These are phyloP conservation scores for Lepidonotus clava DNA, from an alignment of 2,888 invertebrate species.

Conservation along the genomic window DNA sequence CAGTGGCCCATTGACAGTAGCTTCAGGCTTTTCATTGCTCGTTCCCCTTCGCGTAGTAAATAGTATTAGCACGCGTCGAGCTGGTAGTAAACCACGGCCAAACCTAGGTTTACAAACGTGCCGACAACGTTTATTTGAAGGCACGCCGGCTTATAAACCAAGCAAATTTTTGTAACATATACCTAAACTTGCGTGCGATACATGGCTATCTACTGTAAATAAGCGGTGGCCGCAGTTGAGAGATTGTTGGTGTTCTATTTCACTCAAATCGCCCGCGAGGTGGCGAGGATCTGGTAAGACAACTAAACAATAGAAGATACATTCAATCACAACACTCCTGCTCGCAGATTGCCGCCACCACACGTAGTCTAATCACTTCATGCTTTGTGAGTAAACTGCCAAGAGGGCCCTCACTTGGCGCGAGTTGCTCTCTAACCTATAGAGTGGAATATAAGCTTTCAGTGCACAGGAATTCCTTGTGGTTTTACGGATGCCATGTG, in stretches of 20 bases:
- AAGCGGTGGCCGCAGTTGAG: slow-evolving; percentile 5
- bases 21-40: background rate
- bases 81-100: slow-evolving; percentile 9
- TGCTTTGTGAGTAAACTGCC: slow-evolving; percentile 37
- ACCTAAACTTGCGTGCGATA: slow-evolving; percentile 21
- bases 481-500: no score
- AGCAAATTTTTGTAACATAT: slow-evolving; percentile 40
- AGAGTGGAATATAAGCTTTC: no score
- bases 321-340: background rate
- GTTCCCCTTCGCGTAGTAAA: background rate
- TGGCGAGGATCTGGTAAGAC: background rate
- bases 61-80: background rate
- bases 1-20: background rate
- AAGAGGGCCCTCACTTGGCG: no score
- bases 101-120: background rate
- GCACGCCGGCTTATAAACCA: background rate
- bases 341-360: background rate
- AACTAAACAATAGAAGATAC: slow-evolving; percentile 29
- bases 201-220: slow-evolving; percentile 32
- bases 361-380: background rate
- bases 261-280: background rate
- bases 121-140: slow-evolving; percentile 31
- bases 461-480: no score
- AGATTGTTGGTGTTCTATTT: slow-evolving; percentile 19
- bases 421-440: no score